A percentile compares a stretch with the other conserved stretches of the same genome.
Evolutionary conservation across 2,888 invertebrate species (phyloP).

Genomic region (Hypercompe scribonia): DNA sequence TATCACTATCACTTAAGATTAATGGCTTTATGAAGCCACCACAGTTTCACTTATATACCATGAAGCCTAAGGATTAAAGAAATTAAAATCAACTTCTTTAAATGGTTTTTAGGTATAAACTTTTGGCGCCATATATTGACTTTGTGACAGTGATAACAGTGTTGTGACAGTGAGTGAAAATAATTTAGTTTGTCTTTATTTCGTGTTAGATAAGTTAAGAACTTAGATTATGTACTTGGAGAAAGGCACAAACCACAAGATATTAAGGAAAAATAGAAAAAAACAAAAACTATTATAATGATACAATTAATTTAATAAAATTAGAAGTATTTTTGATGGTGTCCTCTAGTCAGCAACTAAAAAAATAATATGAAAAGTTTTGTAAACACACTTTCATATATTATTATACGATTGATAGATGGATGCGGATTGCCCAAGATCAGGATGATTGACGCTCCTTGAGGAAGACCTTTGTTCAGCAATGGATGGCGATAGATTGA

Average conservation of each 20-base stretch:
- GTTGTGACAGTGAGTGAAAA: neutral
- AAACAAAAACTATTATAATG: too few relatives aligned
- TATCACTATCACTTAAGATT: neutral
- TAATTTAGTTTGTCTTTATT: neutral
- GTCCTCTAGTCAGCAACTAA: neutral
- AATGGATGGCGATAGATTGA: too few relatives aligned
- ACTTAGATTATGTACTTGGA: too few relatives aligned
- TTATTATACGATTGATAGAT: neutral
- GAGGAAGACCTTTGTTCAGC: too few relatives aligned
- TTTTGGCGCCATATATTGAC: conserved; percentile 21
- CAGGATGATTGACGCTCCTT: too few relatives aligned
- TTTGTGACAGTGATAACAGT: conserved; percentile 9
- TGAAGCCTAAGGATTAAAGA: neutral
- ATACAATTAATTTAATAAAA: too few relatives aligned
- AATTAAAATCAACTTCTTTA: too few relatives aligned
- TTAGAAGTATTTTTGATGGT: too few relatives aligned
- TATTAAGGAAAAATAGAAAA: too few relatives aligned
- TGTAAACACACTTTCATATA: neutral
- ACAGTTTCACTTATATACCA: neutral
- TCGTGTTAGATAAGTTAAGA: neutral
- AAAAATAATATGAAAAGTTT: neutral
- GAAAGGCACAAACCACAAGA: too few relatives aligned
- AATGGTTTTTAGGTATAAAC: neutral
- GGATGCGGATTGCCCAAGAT: too few relatives aligned
- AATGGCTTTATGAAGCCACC: neutral